Evolutionary conservation across 37 sponge, comb jelly and placozoan species (phyloP).

Genomic region (Ephydatia muelleri): DNA sequence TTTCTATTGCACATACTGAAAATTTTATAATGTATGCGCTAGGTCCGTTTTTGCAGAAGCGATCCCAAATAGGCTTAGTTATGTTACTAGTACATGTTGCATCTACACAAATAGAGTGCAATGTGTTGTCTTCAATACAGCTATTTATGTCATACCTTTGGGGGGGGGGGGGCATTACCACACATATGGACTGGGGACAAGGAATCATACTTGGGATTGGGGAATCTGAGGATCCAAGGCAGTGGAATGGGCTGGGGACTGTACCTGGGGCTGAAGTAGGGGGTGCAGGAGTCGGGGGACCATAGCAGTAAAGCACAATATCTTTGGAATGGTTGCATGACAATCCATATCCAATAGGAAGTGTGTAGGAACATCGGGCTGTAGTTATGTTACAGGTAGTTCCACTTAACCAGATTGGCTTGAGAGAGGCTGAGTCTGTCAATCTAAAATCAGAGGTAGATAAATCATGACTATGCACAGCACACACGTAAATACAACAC

Average conservation of each 20-base stretch:
- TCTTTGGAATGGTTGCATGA: constrained; percentile 1
- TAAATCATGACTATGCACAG: neutral
- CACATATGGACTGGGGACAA: neutral
- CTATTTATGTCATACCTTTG: neutral
- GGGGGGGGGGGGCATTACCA: neutral
- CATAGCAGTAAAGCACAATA: neutral
- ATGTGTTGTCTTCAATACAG: neutral
- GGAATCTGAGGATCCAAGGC: neutral
- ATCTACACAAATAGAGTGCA: too few species aligned
- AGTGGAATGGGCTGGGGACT: too few species aligned
- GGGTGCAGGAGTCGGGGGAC: neutral
- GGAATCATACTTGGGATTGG: neutral
- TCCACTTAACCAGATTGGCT: neutral
- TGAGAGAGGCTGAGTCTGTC: neutral
- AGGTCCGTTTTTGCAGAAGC: too few species aligned
- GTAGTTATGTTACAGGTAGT: neutral
- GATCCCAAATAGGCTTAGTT: too few species aligned
- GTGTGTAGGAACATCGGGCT: neutral
- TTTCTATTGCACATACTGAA: too few species aligned
- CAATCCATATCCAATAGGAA: neutral
- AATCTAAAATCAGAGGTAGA: neutral
- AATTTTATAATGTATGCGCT: too few species aligned
- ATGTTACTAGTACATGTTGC: too few species aligned
- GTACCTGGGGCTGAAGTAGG: neutral
- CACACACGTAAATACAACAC: neutral